Base-by-base conservation (phyloP, 2,888 invertebrate genomes). In the Agonopterix alstromeriana region DNA sequence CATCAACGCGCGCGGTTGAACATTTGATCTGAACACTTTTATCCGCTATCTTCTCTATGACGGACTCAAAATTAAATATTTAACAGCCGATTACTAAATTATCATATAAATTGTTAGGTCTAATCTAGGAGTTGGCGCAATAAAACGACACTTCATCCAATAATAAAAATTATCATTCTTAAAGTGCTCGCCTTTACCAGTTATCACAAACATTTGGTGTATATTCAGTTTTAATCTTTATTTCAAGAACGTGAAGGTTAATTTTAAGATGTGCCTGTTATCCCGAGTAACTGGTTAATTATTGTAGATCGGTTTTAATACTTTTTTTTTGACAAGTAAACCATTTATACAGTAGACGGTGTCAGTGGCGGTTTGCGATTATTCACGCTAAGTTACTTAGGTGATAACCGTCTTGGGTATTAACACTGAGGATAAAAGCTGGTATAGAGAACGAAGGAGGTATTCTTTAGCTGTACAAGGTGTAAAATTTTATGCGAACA, bases 361-460 rank as follows among this genome's bases (percentile, higher is more conserved):
- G 65, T 70, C 75, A 66, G 71, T 71, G 70, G 72, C 68, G 61
- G 67, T 67, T 66, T 53, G 66, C 70, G 72, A 85, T 85, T 84
- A 82, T 82, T 71, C 74, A 81, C 80, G 79, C 73, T 72, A 70
- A 77, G 73, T 81, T 70, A 71, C 61, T 63, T 73, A 73, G 14
- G 35, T 68, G 63, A 73, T 70, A 65, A 54, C 48, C 45, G 14
- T 41, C 41, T 48, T 14, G 10, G 43, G 27, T 27, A 27, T 27
- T 27, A 27, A 27, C 27, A 27, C 27, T 27, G 27, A 27, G 1
- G 27, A 27, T 27, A 27, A 27, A 27, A 27, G 27, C 5, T 27
- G 27, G 27, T 27, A 5, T 27, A 27, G 27, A 27, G 27, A 27
- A 7, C 27, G 27, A 27, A 27, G 27, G 27, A 7, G 27, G 27